Conservation (phyloP, 2,113 vertebrate genomes). For the Toxostoma redivivum region DNA sequence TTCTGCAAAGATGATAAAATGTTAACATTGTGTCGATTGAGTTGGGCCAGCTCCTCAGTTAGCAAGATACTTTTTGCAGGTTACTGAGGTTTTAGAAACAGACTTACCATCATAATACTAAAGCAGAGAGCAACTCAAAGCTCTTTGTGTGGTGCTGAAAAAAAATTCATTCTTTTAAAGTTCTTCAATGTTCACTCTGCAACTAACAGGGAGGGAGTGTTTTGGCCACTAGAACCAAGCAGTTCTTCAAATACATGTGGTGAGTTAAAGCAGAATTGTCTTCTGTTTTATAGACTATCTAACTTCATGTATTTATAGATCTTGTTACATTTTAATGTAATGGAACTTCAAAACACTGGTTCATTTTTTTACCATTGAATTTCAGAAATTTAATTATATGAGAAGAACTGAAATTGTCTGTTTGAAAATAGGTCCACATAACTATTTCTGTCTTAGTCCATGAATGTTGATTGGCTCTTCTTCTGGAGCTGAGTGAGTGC, state of each 20-base stretch:
- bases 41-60: background rate
- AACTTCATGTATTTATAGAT: background rate
- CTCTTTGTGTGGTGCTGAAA: background rate
- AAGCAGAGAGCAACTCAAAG: background rate
- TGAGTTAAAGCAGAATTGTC: background rate
- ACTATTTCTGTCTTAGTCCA: background rate
- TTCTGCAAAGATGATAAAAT: background rate
- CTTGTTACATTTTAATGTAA: background rate
- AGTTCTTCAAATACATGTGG: background rate
- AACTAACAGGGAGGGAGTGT: background rate
- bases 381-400: background rate
- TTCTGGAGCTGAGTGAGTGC: background rate
- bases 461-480: background rate
- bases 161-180: background rate
- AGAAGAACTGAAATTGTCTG: background rate
- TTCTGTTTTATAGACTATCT: background rate
- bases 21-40: background rate
- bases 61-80: background rate
- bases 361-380: background rate
- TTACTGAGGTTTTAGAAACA: background rate
- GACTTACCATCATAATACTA: background rate
- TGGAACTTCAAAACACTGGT: background rate
- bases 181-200: background rate
- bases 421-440: background rate
- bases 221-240: background rate